Conservation (phyloP, 1,140 invertebrate genomes). For the Belonocnema kinseyi region DNA sequence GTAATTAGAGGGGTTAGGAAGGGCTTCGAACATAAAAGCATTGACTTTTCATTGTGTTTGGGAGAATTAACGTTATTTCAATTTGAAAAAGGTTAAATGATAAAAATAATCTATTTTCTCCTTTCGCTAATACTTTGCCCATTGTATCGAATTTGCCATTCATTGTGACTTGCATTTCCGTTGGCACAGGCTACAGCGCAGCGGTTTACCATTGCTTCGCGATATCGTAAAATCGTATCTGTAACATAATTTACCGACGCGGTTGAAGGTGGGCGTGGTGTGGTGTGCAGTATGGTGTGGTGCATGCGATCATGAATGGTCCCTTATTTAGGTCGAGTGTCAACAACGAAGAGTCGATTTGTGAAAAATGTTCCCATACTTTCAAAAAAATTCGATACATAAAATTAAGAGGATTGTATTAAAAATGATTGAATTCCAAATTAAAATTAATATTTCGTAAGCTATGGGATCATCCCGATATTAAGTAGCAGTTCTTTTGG, state of each 20-base stretch:
- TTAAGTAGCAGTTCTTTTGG: too few species aligned
- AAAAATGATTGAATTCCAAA: too few species aligned
- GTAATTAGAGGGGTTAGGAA: too few species aligned
- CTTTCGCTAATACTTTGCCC: neutral
- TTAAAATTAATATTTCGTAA: too few species aligned
- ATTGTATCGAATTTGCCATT: neutral
- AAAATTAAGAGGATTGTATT: too few species aligned
- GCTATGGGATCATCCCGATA: too few species aligned
- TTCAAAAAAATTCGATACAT: too few species aligned
- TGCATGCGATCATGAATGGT: neutral
- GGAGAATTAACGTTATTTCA: too few species aligned
- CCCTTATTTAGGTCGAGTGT: neutral
- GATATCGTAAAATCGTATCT: conserved; percentile 26
- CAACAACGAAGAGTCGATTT: too few species aligned
- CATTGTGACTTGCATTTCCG: neutral
- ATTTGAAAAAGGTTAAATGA: neutral
- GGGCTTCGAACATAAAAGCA: too few species aligned
- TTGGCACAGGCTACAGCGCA: neutral
- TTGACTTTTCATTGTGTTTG: too few species aligned
- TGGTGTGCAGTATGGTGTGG: neutral
- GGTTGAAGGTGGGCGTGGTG: conserved; percentile 2
- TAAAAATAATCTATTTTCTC: neutral
- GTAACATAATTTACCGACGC: neutral
- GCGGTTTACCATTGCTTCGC: conserved; percentile 20
- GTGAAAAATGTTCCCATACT: too few species aligned